Evolutionary conservation across 2,797 vertebrate genomes (phyloP), one percentile per base, ranked within the genome.

Genomic region (Premnoplex brunnescens): DNA sequence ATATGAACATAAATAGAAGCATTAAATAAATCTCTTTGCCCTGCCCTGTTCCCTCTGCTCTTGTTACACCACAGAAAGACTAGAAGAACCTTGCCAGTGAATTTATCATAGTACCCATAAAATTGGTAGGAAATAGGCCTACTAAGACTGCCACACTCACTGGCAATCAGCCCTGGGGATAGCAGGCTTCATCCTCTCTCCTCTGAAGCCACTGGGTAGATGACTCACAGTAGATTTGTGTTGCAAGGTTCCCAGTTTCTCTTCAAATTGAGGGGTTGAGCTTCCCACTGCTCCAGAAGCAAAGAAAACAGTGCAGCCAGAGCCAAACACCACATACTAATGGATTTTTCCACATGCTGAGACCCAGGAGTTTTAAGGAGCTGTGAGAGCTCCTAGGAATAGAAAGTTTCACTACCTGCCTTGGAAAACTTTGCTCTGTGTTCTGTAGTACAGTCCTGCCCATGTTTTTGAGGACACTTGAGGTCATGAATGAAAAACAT

Each of bases 361-460:
- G 87, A 72, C 36, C 18, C 44, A 66, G n/a, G 39, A 44, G 63
- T n/a, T 58, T 85, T 30, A 80, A 89, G 49, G 39, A 90, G 60
- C 37, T 56, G 39, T 74, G 55, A 92, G 34, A 44, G 36, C 30
- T 84, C 58, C 60, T 76, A 85, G 69, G 77, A 92, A 51, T 30
- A 93, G 63, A 82, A 84, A 68, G 20, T 48, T 91, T 77, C 34
- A 12, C 71, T 73, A 90, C 88, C 72, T 89, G 55, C 69, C 77
- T 64, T 80, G 87, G 93, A 92, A 96, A 96, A 88, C 39, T 78
- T 73, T 84, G 48, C 48, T 51, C 37, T 62, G 49, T 63, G 36
- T 56, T 92, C 46, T 41, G 17, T 30, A 36, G 22, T 18, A 19
- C 30, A 44, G 44, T 63, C 67, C 49, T 60, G 66, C 72, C 64